Evolutionary conservation across 2,888 invertebrate genomes (phyloP).

Genomic region (Agrypnus murinus): DNA sequence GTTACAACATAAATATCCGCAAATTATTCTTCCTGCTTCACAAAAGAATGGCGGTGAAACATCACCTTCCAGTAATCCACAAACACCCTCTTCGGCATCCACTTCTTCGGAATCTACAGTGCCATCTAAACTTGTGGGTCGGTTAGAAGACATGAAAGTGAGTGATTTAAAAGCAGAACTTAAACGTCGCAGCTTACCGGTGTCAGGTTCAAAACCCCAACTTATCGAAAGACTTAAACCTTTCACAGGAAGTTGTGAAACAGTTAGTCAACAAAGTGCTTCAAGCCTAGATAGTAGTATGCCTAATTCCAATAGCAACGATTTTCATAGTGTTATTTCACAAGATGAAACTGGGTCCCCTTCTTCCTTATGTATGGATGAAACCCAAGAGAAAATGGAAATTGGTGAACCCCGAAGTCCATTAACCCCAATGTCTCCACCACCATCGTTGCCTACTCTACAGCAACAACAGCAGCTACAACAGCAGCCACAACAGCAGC

Average conservation of each 20-base stretch:
- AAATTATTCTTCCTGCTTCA: constrained; percentile 86
- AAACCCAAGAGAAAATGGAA: constrained; percentile 68
- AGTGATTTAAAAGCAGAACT: constrained; percentile 95
- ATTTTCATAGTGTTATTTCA: constrained; percentile 71
- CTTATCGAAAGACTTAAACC: constrained; percentile 93
- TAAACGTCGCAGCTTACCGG: constrained; percentile 94
- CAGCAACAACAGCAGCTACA: constrained; percentile 4
- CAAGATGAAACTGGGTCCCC: constrained; percentile 69
- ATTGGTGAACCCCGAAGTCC: constrained; percentile 72
- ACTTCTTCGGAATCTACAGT: constrained; percentile 68
- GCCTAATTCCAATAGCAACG: constrained; percentile 54
- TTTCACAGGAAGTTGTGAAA: constrained; percentile 70
- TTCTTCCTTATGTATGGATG: constrained; percentile 60
- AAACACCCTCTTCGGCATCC: constrained; percentile 69
- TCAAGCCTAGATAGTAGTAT: constrained; percentile 43
- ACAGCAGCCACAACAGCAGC: constrained; percentile 47
- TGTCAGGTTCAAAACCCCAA: constrained; percentile 97
- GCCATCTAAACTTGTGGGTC: constrained; percentile 73
- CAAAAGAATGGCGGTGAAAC: constrained; percentile 70
- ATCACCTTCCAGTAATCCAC: constrained; percentile 57
- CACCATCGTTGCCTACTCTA: background rate
- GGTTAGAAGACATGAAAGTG: constrained; percentile 96
- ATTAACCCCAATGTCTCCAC: constrained; percentile 57
- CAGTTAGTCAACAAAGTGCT: constrained; percentile 33
- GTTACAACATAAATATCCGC: constrained; percentile 87